Evolutionary conservation across 1,140 invertebrate species (phyloP).

Genomic region (Papilio aristodemus): DNA sequence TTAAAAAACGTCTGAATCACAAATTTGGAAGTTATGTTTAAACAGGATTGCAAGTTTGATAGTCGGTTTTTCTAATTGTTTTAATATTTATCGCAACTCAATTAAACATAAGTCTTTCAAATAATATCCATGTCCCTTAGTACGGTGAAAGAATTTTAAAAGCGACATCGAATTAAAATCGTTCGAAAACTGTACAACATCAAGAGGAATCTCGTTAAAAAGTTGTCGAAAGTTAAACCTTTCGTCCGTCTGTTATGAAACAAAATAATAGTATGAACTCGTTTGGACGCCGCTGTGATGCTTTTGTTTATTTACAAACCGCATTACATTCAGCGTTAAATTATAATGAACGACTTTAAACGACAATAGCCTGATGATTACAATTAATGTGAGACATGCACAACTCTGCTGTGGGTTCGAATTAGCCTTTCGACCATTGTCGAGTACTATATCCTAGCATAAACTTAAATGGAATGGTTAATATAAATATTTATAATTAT

Average conservation of each 20-base stretch:
- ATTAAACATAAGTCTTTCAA: neutral
- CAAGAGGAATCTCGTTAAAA: constrained; percentile 44
- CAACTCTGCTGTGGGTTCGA: too few species aligned
- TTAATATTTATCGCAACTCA: neutral
- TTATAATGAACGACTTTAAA: neutral
- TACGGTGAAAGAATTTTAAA: constrained; percentile 4
- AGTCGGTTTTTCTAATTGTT: too few species aligned
- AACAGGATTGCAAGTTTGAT: too few species aligned
- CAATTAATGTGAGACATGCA: too few species aligned
- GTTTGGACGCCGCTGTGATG: neutral
- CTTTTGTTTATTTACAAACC: constrained; percentile 16
- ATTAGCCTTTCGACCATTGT: too few species aligned
- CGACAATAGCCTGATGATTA: too few species aligned
- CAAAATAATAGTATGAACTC: constrained; percentile 31
- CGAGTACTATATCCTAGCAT: too few species aligned
- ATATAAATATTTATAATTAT: too few species aligned
- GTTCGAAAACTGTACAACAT: constrained; percentile 21
- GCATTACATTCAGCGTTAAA: neutral
- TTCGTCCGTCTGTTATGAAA: constrained; percentile 29
- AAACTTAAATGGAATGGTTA: too few species aligned
- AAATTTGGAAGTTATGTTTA: too few species aligned
- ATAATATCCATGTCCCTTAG: neutral
- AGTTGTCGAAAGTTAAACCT: constrained; percentile 51
- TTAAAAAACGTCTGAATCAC: too few species aligned
- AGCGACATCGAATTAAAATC: constrained; percentile 27